A percentile compares a stretch with the other conserved stretches of the same genome.
Evolutionary conservation across 2,113 vertebrate species (phyloP).

Genomic region (Eubucco bourcierii): DNA sequence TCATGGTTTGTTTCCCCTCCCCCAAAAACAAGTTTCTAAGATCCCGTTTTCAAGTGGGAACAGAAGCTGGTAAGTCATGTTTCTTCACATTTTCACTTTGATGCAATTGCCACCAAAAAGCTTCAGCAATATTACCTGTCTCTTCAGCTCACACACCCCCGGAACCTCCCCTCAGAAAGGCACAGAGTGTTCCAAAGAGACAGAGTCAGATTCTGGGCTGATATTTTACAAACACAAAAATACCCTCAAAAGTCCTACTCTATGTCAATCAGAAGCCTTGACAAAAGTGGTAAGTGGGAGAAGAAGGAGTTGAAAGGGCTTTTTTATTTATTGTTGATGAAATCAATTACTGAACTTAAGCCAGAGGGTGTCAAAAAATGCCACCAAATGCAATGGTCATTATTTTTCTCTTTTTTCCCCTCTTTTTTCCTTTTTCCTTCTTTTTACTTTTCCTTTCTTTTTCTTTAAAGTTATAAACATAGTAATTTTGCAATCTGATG

Average conservation of each 20-base stretch:
- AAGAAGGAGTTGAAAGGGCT: neutral
- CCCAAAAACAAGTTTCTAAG: neutral
- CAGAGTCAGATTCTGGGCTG: neutral
- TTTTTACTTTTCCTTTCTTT: rapidly evolving
- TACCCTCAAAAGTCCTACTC: conserved; percentile 29
- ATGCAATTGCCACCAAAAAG: neutral
- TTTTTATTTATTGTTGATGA: neutral
- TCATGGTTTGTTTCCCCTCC: neutral
- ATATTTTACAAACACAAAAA: conserved; percentile 28
- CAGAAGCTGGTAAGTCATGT: neutral
- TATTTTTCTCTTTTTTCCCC: rapidly evolving
- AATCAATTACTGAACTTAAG: neutral
- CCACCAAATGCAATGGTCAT: neutral
- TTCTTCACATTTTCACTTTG: neutral
- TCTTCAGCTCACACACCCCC: neutral
- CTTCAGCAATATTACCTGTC: neutral
- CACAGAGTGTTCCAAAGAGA: neutral
- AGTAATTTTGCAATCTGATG: neutral
- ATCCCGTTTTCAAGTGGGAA: neutral
- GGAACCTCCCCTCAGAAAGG: neutral
- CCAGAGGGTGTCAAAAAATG: neutral
- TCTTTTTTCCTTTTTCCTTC: rapidly evolving
- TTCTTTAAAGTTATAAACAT: neutral
- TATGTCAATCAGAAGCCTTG: neutral
- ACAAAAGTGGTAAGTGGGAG: neutral